These are phyloP conservation scores for Aleiodes testaceus DNA, from an alignment of 2,888 invertebrate genomes.

Conservation along the genomic window DNA sequence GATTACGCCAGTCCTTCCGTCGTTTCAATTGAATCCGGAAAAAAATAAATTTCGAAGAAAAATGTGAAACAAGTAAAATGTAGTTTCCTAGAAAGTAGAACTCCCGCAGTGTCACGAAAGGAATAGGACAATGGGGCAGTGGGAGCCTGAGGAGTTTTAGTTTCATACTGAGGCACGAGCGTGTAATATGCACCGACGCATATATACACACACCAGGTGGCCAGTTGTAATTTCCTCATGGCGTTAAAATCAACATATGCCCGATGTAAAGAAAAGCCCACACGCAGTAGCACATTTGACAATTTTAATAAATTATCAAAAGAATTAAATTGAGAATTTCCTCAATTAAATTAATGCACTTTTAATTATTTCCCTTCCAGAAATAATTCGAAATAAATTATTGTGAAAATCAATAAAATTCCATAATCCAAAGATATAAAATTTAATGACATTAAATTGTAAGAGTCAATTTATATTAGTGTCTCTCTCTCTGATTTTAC, in stretches of 20 bases:
- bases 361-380: too few species aligned
- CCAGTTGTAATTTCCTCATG: slow-evolving; percentile 30
- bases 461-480: neutral
- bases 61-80: slow-evolving; percentile 31
- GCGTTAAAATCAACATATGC: slow-evolving; percentile 20
- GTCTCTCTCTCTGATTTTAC: slow-evolving; percentile 7
- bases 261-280: neutral
- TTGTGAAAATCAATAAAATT: too few species aligned
- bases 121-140: slow-evolving; percentile 40
- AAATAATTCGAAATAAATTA: too few species aligned
- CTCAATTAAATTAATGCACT: too few species aligned
- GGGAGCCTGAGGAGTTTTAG: slow-evolving; percentile 30
- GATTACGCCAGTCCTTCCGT: neutral
- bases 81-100: slow-evolving; percentile 41
- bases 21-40: slow-evolving; percentile 2
- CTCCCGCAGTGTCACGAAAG: slow-evolving; percentile 37
- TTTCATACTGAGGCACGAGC: slow-evolving; percentile 34
- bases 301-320: neutral
- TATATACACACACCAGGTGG: slow-evolving; percentile 35
- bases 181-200: slow-evolving; percentile 32
- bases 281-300: slow-evolving; percentile 4
- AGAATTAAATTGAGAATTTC: neutral
- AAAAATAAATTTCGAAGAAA: slow-evolving; percentile 13
- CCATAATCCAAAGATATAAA: neutral
- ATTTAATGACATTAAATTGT: neutral